A percentile compares a stretch with the other conserved stretches of the same genome.
These are phyloP conservation scores for Dissostichus mawsoni DNA, from an alignment of 2,113 vertebrate genomes.

Conservation along the genomic window DNA sequence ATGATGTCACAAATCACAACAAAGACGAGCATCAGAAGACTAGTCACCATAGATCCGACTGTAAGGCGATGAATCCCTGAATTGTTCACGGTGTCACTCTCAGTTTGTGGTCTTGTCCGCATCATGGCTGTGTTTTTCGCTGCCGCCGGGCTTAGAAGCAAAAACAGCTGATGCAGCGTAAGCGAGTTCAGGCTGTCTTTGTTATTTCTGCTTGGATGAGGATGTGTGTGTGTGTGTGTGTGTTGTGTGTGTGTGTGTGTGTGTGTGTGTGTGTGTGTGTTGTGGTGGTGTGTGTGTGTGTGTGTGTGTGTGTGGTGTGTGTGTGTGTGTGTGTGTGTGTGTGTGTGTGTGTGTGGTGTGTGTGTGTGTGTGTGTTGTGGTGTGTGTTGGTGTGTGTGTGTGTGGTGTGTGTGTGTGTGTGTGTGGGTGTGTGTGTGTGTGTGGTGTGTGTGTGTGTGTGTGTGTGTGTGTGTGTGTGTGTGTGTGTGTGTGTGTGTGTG, in stretches of 20 bases:
- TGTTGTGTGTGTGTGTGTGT: slow-evolving; percentile 9
- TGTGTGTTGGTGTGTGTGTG: slow-evolving; percentile 15
- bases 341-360: too few species aligned
- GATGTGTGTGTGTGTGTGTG: neutral
- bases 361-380: too few species aligned
- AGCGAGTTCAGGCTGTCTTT: slow-evolving; percentile 62
- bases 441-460: too few species aligned
- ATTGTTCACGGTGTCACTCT: slow-evolving; percentile 33
- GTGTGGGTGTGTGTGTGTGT: too few species aligned
- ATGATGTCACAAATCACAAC: slow-evolving; percentile 52
- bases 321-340: too few species aligned
- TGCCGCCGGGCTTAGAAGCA: slow-evolving; percentile 49
- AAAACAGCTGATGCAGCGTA: slow-evolving; percentile 71
- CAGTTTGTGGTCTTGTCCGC: slow-evolving; percentile 31
- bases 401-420: neutral
- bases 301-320: slow-evolving; percentile 4
- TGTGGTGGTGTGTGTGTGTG: slow-evolving; percentile 42
- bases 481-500: too few species aligned
- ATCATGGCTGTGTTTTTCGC: slow-evolving; percentile 17
- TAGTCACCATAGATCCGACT: neutral
- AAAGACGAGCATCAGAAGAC: slow-evolving; percentile 34
- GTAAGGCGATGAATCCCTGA: slow-evolving; percentile 39
- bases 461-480: too few species aligned
- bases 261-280: neutral
- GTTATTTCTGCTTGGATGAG: slow-evolving; percentile 56